phyloP scores from a whole-genome alignment of 2,797 vertebrate species.

The Acanthopagrus latus region DNA sequence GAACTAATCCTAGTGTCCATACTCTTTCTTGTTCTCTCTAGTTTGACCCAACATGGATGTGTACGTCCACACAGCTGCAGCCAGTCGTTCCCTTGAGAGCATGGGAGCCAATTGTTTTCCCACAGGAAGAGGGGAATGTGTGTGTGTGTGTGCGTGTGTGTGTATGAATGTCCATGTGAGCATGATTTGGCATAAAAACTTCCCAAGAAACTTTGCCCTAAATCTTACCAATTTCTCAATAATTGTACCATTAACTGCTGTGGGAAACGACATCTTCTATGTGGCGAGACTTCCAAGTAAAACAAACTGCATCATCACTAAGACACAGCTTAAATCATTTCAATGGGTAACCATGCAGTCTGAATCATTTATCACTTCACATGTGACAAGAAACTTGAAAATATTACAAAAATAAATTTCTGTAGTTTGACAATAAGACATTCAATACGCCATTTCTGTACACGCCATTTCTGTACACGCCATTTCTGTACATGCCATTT shows the following conservation, averaged over 20 bases:
- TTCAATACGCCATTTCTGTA: conserved; percentile 56
- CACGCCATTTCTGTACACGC: conserved; percentile 20
- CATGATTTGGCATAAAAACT: conserved; percentile 65
- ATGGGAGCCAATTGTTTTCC: conserved; percentile 87
- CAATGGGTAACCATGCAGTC: conserved; percentile 29
- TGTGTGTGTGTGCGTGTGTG: conserved; percentile 18
- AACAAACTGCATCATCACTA: conserved; percentile 32
- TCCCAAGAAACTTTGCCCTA: conserved; percentile 45
- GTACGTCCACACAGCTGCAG: conserved; percentile 22
- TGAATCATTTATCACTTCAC: conserved; percentile 39
- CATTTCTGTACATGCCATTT: conserved; percentile 33
- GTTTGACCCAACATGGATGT: conserved; percentile 83
- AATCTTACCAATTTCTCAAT: conserved; percentile 26
- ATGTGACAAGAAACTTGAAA: conserved; percentile 26
- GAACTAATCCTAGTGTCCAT: neutral
- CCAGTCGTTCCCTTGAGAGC: conserved; percentile 83
- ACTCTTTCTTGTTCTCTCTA: conserved; percentile 29
- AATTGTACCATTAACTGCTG: conserved; percentile 53
- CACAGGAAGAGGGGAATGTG: conserved; percentile 85
- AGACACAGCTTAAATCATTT: conserved; percentile 25
- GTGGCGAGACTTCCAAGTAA: conserved; percentile 2
- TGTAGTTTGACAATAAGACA: conserved; percentile 63
- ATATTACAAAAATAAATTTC: conserved; percentile 57
- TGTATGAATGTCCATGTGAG: conserved; percentile 13
- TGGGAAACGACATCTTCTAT: conserved; percentile 1